These are phyloP conservation scores for Neolamprologus kungweensis DNA, from an alignment of 2,113 vertebrate species.

Conservation along the genomic window DNA sequence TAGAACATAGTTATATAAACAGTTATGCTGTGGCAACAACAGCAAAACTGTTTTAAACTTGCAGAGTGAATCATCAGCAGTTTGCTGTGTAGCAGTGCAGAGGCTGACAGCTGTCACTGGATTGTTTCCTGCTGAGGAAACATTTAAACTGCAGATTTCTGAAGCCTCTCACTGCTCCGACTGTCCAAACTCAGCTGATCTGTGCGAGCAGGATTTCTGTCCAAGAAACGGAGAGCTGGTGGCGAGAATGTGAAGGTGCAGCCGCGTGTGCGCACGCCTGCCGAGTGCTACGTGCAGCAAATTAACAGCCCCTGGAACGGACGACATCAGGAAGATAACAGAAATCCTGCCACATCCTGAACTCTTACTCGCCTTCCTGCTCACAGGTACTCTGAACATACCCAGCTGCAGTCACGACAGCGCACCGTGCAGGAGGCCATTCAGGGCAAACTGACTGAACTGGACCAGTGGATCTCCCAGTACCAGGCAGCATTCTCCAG, in stretches of 20 bases:
- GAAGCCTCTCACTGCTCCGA: not conserved
- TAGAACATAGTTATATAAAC: not conserved
- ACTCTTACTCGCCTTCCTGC: not conserved
- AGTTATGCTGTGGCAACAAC: fast-evolving
- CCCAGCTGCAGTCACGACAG: slow-evolving; percentile 89
- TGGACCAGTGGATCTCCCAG: slow-evolving; percentile 96
- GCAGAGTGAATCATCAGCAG: not conserved
- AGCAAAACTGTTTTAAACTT: not conserved
- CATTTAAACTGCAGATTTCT: not conserved
- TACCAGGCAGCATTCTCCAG: slow-evolving; percentile 94
- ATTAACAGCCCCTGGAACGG: not conserved
- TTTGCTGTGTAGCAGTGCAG: not conserved
- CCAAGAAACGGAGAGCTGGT: not conserved
- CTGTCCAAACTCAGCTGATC: not conserved
- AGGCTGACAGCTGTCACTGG: not conserved
- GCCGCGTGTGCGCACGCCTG: not conserved
- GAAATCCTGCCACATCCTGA: not conserved
- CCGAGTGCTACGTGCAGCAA: fast-evolving
- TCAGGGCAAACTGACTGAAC: slow-evolving; percentile 89
- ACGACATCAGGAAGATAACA: not conserved
- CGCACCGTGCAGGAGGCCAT: slow-evolving; percentile 92
- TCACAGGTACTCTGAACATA: slow-evolving; percentile 92
- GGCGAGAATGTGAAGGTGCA: not conserved
- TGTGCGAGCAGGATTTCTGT: not conserved
- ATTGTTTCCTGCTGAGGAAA: not conserved